A percentile compares a stretch with the other conserved stretches of the same genome.
These are phyloP conservation scores for Poeciliopsis gracilis DNA, from an alignment of 2,797 vertebrate species.

Conservation along the genomic window DNA sequence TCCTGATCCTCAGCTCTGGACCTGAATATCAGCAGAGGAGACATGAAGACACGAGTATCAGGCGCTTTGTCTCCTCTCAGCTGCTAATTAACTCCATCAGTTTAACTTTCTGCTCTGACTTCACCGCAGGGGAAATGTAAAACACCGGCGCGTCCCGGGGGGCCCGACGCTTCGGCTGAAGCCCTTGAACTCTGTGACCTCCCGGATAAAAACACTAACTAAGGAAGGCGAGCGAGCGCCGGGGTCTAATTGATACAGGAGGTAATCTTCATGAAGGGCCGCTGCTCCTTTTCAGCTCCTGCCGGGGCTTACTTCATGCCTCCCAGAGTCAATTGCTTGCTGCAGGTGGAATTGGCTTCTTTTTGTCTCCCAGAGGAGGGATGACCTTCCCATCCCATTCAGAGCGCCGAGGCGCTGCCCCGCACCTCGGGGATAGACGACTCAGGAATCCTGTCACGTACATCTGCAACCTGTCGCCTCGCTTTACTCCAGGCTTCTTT, in stretches of 20 bases:
- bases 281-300: slow-evolving; percentile 42
- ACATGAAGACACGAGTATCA: neutral
- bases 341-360: slow-evolving; percentile 43
- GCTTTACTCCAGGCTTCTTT: slow-evolving; percentile 13
- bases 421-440: slow-evolving; percentile 47
- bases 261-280: slow-evolving; percentile 53
- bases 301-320: slow-evolving; percentile 40
- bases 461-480: slow-evolving; percentile 28
- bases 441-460: slow-evolving; percentile 53
- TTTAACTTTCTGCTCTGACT: slow-evolving; percentile 1
- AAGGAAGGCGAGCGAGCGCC: slow-evolving; percentile 21
- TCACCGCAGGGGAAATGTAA: neutral
- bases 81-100: slow-evolving; percentile 3
- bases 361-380: slow-evolving; percentile 49
- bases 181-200: slow-evolving; percentile 35
- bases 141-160: neutral
- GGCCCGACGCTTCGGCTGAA: neutral
- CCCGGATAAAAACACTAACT: slow-evolving; percentile 26
- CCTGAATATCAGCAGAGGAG: too few relatives aligned
- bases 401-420: slow-evolving; percentile 44
- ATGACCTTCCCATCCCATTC: slow-evolving; percentile 62
- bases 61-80: neutral
- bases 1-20: neutral
- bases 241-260: slow-evolving; percentile 37
- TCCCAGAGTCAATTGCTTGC: slow-evolving; percentile 44